Conservation (phyloP, 2,113 vertebrate genomes). For the Barnardius zonarius region DNA sequence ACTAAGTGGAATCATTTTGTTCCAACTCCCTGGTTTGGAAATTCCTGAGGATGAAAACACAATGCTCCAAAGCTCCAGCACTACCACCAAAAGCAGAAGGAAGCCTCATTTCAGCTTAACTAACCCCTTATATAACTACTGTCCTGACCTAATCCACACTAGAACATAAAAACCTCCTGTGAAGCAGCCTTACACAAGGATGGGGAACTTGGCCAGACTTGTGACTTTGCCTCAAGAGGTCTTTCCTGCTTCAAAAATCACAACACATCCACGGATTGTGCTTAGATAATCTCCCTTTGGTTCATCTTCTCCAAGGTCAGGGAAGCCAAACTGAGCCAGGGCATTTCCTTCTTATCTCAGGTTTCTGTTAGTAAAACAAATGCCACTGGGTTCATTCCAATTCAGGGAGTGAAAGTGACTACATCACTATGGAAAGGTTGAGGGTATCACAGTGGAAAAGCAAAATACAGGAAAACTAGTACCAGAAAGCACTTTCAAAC, state of each 20-base stretch:
- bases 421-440: rapidly evolving
- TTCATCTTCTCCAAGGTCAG: background rate
- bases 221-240: background rate
- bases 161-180: background rate
- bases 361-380: background rate
- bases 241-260: background rate
- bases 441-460: background rate
- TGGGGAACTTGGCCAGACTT: background rate
- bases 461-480: rapidly evolving
- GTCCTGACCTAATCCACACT: background rate
- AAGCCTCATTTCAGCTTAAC: background rate
- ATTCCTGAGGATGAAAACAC: background rate
- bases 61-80: background rate
- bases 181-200: background rate
- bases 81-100: background rate
- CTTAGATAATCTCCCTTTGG: background rate
- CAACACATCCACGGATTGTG: background rate
- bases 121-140: conserved; percentile 13
- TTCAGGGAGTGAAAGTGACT: background rate
- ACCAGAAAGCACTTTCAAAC: background rate
- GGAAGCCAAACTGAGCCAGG: background rate
- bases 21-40: background rate
- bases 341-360: background rate
- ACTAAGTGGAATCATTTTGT: rapidly evolving
- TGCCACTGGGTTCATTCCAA: background rate